These are phyloP conservation scores for Macaca nemestrina DNA, from an alignment of 2,113 vertebrate species.

Conservation along the genomic window DNA sequence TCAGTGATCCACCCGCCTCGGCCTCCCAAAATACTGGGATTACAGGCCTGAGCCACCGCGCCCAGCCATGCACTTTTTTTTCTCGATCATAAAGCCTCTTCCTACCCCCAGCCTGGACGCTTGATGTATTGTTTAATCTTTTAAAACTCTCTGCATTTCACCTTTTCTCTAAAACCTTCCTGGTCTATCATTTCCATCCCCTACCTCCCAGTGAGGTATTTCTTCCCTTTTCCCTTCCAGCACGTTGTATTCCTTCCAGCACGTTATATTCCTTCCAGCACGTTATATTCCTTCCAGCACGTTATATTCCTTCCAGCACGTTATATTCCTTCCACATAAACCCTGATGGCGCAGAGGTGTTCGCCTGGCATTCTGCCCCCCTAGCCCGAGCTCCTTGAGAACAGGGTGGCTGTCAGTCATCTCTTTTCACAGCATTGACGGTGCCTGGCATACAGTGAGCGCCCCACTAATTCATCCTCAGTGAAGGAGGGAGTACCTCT, in stretches of 20 bases:
- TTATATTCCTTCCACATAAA: rapidly evolving
- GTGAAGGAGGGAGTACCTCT: too few relatives aligned
- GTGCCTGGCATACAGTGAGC: background rate
- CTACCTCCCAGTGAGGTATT: background rate
- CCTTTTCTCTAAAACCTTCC: background rate
- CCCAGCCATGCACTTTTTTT: background rate
- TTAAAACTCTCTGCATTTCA: background rate
- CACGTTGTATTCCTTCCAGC: too few relatives aligned
- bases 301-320: background rate
- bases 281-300: too few relatives aligned
- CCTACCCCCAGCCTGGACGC: background rate
- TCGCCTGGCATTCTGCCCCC: background rate
- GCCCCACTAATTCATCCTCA: background rate
- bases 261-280: too few relatives aligned
- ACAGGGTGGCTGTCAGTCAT: background rate
- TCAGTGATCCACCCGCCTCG: too few relatives aligned
- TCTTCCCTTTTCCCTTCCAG: background rate
- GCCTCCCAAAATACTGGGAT: too few relatives aligned
- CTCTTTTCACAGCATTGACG: background rate
- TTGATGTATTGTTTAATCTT: background rate
- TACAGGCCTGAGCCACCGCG: too few relatives aligned
- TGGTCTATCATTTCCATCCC: background rate
- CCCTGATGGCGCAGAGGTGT: rapidly evolving
- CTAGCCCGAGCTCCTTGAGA: background rate
- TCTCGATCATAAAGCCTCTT: background rate